phyloP scores from a whole-genome alignment of 2,888 invertebrate species.

The Drosophila subsilvestris region DNA sequence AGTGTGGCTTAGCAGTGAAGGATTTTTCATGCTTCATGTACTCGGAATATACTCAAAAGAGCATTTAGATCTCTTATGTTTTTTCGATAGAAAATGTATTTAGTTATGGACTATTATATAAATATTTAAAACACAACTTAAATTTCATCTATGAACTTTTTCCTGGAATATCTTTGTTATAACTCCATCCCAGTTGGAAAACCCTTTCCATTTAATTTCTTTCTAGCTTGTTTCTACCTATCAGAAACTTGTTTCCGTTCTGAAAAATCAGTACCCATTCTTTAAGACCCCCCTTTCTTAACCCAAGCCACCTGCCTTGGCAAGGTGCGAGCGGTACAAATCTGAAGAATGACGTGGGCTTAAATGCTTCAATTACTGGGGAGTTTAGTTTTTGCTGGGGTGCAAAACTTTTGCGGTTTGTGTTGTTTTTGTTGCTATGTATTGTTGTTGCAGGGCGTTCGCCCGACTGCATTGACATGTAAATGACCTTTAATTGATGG shows the following conservation, averaged over 20 bases:
- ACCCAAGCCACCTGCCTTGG: constrained; percentile 4
- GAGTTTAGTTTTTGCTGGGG: constrained; percentile 29
- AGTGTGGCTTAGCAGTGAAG: not conserved
- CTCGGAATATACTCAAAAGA: no score
- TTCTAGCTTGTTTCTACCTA: not conserved
- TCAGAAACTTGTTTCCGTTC: not conserved
- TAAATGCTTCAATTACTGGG: constrained; percentile 57
- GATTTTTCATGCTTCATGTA: no score
- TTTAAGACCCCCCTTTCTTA: not conserved
- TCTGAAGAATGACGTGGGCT: constrained; percentile 62
- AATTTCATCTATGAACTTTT: no score
- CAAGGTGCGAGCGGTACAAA: constrained; percentile 31
- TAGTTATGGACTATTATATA: no score
- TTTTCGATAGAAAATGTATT: no score
- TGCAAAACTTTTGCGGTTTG: constrained; percentile 52
- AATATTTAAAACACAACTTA: no score
- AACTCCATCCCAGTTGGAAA: no score
- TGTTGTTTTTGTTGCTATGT: constrained; percentile 17
- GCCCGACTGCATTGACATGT: constrained; percentile 70
- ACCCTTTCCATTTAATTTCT: no score
- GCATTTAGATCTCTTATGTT: no score
- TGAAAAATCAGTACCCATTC: not conserved
- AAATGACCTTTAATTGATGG: constrained; percentile 79
- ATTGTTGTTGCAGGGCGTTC: constrained; percentile 21
- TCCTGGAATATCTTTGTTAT: no score